Evolutionary conservation across 1,140 invertebrate species (phyloP), one percentile per base, ranked within the genome.

Genomic region (Drosophila sp.): DNA sequence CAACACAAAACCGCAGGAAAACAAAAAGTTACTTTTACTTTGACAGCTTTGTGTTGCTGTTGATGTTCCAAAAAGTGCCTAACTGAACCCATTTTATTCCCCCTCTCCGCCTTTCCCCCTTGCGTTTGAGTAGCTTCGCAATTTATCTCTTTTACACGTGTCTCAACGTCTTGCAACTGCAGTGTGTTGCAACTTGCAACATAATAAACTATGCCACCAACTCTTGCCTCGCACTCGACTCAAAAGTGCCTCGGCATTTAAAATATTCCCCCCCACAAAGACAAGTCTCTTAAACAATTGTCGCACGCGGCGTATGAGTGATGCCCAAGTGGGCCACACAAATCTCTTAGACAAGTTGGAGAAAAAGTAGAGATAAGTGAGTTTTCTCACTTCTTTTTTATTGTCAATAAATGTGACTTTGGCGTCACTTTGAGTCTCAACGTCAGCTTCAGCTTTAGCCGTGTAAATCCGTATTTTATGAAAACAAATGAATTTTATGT

Each of bases 401-500:
- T 86, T 62, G 71, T 71, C 82, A 51, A 59, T 78, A 53, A 65
- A 57, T 48, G 59, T 9, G 53, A 65, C 41, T 61, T 27, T 51
- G 43, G 48, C 46, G 13, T 29, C 11, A 40, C 11, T 13, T 29
- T 11, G 46, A 29, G 46, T 50, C 46, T 29, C 21, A 21, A 21
- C 21, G 21, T 61, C 36, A 41, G 61, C 27, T 54, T 45, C 16
- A n/a, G 63, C 71, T 72, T 76, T 59, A 48, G 32, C 51, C 67
- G 40, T 61, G 73, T 75, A 89, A 89, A 89, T 77, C 80, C 80
- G 27, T 72, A 53, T 89, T 89, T 83, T 89, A 87, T 89, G 83
- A 83, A 87, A 89, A 89, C 79, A 87, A 87, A 87, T 87, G 76
- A 77, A 83, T 89, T 83, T 89, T 87, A 77, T 87, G 76, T 53